Evolutionary conservation across 2,888 invertebrate species (phyloP).

Genomic region (Drosophila tanythrix): DNA sequence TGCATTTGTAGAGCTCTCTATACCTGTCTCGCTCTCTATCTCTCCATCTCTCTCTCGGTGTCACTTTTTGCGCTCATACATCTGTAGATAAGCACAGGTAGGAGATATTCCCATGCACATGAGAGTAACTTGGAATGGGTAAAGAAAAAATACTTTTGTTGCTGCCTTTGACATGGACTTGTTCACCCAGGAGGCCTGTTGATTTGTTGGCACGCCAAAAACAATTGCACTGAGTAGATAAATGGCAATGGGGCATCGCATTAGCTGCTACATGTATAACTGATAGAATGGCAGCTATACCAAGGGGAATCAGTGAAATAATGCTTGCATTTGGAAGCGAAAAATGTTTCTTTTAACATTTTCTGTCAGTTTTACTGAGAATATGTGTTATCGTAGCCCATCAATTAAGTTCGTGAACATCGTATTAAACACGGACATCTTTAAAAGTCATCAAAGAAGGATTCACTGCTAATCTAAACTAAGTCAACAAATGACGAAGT

Average conservation of each 20-base stretch:
- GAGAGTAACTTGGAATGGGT: slow-evolving; percentile 20
- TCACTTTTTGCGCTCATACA: slow-evolving; percentile 1
- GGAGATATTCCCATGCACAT: slow-evolving; percentile 13
- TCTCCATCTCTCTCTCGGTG: slow-evolving; percentile 12
- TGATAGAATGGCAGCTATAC: neutral
- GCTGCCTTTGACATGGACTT: slow-evolving; percentile 58
- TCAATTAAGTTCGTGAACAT: neutral
- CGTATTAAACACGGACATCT: too few species aligned
- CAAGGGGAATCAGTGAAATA: slow-evolving; percentile 24
- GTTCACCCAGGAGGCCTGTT: slow-evolving; percentile 64
- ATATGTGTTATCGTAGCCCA: neutral
- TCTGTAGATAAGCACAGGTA: slow-evolving; percentile 26
- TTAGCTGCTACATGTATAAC: slow-evolving; percentile 39
- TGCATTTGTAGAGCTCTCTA: slow-evolving; percentile 49
- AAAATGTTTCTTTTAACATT: slow-evolving; percentile 5
- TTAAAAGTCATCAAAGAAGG: neutral
- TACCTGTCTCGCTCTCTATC: slow-evolving; percentile 21
- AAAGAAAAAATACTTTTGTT: slow-evolving; percentile 51
- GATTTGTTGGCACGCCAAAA: slow-evolving; percentile 66
- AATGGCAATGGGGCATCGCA: slow-evolving; percentile 54
- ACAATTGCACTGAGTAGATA: slow-evolving; percentile 69
- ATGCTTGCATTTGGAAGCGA: slow-evolving; percentile 33
- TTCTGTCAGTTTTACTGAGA: neutral
- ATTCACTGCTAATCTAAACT: neutral
- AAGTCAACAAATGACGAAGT: neutral